These are phyloP conservation scores for Taurulus bubalis DNA, from an alignment of 2,113 vertebrate species.

Conservation along the genomic window DNA sequence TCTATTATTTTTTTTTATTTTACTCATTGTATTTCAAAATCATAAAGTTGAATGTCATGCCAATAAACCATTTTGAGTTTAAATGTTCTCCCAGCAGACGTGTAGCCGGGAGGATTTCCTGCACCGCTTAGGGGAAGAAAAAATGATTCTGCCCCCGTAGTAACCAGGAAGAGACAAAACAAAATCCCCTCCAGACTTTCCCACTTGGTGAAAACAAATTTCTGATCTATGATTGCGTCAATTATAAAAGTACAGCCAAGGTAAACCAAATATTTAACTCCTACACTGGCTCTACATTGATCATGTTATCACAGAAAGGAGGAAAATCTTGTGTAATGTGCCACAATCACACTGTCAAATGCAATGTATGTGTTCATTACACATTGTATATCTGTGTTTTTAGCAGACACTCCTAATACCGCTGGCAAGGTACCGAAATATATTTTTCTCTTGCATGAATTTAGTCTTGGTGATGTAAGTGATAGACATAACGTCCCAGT, in stretches of 20 bases:
- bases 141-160: slow-evolving; percentile 18
- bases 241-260: slow-evolving; percentile 10
- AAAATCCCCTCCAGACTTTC: slow-evolving; percentile 38
- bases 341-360: slow-evolving; percentile 54
- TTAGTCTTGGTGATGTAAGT: slow-evolving; percentile 45
- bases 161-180: slow-evolving; percentile 22
- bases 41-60: not conserved
- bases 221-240: slow-evolving; percentile 25
- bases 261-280: slow-evolving; percentile 35
- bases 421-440: slow-evolving; percentile 32
- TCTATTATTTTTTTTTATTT: not conserved
- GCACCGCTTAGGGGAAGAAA: slow-evolving; percentile 13
- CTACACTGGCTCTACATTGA: not conserved
- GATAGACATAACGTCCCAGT: slow-evolving; percentile 33
- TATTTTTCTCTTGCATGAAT: slow-evolving; percentile 43
- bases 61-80: not conserved
- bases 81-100: not conserved
- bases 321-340: slow-evolving; percentile 41
- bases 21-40: not conserved
- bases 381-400: slow-evolving; percentile 24
- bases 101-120: slow-evolving; percentile 39
- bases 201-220: not conserved
- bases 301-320: slow-evolving; percentile 15
- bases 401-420: slow-evolving; percentile 23
- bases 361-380: slow-evolving; percentile 58